phyloP scores from a whole-genome alignment of 2,113 vertebrate genomes.

The rabbit (Oryctolagus cuniculus) region DNA sequence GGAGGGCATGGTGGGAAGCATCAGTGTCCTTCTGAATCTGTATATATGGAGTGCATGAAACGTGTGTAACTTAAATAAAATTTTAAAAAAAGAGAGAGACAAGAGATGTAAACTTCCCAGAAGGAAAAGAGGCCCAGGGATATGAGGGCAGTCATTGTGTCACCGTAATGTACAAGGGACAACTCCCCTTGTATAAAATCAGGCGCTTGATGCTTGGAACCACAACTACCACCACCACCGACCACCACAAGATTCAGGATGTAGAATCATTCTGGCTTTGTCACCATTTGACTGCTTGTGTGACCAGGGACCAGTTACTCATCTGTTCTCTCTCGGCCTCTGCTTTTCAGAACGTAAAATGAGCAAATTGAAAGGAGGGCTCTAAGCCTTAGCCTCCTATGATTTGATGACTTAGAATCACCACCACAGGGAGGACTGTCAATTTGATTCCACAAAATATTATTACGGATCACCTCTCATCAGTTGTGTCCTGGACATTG shows the following conservation, averaged over 20 bases:
- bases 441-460: neutral
- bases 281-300: neutral
- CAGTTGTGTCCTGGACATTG: neutral
- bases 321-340: neutral
- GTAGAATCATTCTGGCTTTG: neutral
- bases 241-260: neutral
- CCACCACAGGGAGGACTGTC: neutral
- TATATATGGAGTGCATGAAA: too few species aligned
- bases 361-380: neutral
- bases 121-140: neutral
- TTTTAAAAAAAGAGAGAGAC: neutral
- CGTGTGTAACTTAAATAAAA: too few species aligned
- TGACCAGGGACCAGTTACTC: neutral
- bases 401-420: constrained; percentile 9
- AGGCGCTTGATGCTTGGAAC: neutral
- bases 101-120: neutral
- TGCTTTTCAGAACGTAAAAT: constrained; percentile 39
- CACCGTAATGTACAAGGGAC: neutral
- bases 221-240: too few species aligned
- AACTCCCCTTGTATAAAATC: neutral
- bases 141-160: neutral
- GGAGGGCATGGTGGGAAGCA: too few species aligned
- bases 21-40: too few species aligned
- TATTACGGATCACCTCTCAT: neutral
- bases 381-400: neutral